Evolutionary conservation across 2,113 vertebrate genomes (phyloP), one percentile per base, ranked within the genome.

Genomic region (Sakesphorus luctuosus): DNA sequence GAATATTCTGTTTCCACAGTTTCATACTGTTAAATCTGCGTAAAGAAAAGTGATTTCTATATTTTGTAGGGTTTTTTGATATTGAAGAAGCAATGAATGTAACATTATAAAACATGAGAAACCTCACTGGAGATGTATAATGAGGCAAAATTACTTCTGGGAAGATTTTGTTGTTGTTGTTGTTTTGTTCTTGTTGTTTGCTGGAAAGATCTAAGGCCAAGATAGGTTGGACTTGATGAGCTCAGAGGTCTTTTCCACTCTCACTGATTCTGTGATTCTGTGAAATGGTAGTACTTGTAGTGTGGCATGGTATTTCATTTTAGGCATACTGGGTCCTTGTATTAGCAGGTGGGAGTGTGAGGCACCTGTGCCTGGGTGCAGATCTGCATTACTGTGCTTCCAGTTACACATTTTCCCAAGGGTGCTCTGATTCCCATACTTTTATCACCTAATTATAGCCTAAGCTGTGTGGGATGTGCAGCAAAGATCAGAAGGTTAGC

Each of bases 391-490:
- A 14, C 12, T 46, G 10, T 59, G 29, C 86, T 78, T 84, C 36
- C 25, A 90, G 61, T 77, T 84, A 44, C 5, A 44, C 17, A 50
- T 33, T 35, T 69, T 77, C 28, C 26, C 2, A 3, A 28, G 16
- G 11, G 14, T 1, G 1, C 82, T 81, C 55, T 24, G 4, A 23
- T 74, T 85, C 21, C 10, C n/a, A 82, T 56, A 79, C 75, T 91
- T 79, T 83, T 85, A 76, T 90, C 53, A 58, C 40, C 49, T 91
- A 49, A 73, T 85, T 78, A 35, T 19, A 76, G 55, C 36, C 58
- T 65, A 61, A 78, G 23, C 4, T 50, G 2, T 29, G 3, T 65
- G 50, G 15, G 25, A 73, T 26, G 13, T 86, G 53, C 76, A 92
- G 55, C 69, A 62, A 73, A 31, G 63, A 55, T 14, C 10, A n/a